These are phyloP conservation scores for Cephonodes hylas DNA, from an alignment of 2,888 invertebrate genomes.

Conservation along the genomic window DNA sequence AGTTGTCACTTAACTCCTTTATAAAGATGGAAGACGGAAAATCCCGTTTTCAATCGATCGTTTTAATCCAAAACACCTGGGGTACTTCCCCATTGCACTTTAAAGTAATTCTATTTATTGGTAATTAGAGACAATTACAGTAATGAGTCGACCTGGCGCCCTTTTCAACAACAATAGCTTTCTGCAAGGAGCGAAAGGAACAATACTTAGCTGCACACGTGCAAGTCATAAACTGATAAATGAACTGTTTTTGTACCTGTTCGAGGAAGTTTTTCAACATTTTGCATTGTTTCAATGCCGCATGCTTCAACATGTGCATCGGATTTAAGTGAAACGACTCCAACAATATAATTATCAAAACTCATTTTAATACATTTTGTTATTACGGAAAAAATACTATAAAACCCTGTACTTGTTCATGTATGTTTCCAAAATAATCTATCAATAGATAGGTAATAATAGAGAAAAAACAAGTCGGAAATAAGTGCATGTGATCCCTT, in stretches of 20 bases:
- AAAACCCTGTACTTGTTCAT: too few relatives aligned
- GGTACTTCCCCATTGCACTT: not conserved
- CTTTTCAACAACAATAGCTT: constrained; percentile 21
- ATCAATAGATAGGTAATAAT: not conserved
- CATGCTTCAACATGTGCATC: constrained; percentile 64
- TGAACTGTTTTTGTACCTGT: constrained; percentile 47
- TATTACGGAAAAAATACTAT: not conserved
- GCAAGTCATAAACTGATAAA: constrained; percentile 60
- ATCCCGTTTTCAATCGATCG: not conserved
- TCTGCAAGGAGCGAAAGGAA: constrained; percentile 23
- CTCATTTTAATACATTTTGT: not conserved
- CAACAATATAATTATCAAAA: not conserved
- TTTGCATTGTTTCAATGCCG: constrained; percentile 46
- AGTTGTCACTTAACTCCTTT: not conserved
- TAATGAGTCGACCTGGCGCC: constrained; percentile 5
- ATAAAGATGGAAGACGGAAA: not conserved
- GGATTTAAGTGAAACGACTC: constrained; percentile 27
- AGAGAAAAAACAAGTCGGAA: constrained; percentile 1
- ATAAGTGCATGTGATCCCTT: constrained; percentile 20
- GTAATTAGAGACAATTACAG: not conserved
- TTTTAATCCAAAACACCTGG: constrained; percentile 3
- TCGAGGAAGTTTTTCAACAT: constrained; percentile 44
- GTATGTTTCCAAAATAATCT: not conserved
- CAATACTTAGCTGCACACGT: constrained; percentile 60
- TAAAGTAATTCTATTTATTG: not conserved